Percentiles rank a stretch among this genome's conserved stretches.
Evolutionary conservation across 2,888 invertebrate species (phyloP).

Genomic region (Drosophila tanythrix): DNA sequence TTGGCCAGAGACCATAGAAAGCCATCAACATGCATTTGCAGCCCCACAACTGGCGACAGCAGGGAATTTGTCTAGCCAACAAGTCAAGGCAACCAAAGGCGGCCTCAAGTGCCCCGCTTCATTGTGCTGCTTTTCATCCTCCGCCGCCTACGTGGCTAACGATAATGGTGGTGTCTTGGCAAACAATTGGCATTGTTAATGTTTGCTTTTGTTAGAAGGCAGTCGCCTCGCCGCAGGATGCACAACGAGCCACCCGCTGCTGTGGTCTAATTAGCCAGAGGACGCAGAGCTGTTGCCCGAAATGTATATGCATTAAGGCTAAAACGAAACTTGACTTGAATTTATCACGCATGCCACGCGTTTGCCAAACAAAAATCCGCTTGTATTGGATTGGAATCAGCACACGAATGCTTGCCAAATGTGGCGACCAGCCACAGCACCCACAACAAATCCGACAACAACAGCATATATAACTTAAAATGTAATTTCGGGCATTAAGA

Average conservation of each 20-base stretch:
- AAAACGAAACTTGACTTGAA: constrained; percentile 53
- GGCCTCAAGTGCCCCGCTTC: constrained; percentile 50
- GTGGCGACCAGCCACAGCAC: constrained; percentile 7
- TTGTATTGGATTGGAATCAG: constrained; percentile 29
- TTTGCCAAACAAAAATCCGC: constrained; percentile 52
- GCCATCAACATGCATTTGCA: constrained; percentile 26
- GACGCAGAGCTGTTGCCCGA: constrained; percentile 32
- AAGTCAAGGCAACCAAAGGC: constrained; percentile 64
- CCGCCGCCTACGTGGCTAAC: constrained; percentile 33
- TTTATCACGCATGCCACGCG: constrained; percentile 66
- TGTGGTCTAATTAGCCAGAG: constrained; percentile 67
- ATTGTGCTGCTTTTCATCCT: constrained; percentile 39
- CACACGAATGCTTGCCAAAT: constrained; percentile 27
- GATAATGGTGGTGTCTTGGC: constrained; percentile 70
- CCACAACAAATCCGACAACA: constrained; percentile 9
- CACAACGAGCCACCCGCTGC: constrained; percentile 10
- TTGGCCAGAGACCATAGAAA: constrained; percentile 22
- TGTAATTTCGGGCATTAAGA: constrained; percentile 78
- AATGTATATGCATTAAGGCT: constrained; percentile 49
- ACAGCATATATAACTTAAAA: constrained; percentile 63
- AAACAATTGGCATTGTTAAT: constrained; percentile 66
- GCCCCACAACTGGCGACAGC: constrained; percentile 5
- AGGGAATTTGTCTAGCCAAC: constrained; percentile 35
- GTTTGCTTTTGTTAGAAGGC: constrained; percentile 39
- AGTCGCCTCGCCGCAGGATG: constrained; percentile 40